Percentiles rank a stretch among this genome's conserved stretches.
phyloP scores from a whole-genome alignment of 1,140 invertebrate species.

The Halyomorpha halys region DNA sequence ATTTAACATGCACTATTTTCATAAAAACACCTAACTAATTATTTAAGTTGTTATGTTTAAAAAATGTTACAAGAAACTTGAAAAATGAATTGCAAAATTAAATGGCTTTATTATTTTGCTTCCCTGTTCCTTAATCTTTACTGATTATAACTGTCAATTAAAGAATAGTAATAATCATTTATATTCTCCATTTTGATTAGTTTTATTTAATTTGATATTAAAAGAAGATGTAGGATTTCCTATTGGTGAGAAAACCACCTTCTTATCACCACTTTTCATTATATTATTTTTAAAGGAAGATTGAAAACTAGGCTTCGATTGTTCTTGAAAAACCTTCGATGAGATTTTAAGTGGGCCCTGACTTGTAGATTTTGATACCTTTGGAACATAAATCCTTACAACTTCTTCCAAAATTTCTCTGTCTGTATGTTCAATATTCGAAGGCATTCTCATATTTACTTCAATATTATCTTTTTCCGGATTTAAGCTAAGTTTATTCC shows the following conservation, averaged over 20 bases:
- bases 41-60: neutral
- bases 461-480: neutral
- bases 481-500: neutral
- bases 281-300: too few species aligned
- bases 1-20: conserved; percentile 7
- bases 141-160: neutral
- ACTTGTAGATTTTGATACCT: neutral
- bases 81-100: neutral
- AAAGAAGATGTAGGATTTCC: neutral
- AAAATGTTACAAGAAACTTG: neutral
- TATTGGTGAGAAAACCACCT: neutral
- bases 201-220: neutral
- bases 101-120: neutral
- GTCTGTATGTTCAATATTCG: neutral
- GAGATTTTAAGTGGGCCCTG: neutral
- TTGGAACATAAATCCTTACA: neutral
- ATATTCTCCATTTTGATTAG: neutral
- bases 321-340: neutral
- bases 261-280: neutral
- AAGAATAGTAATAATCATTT: neutral
- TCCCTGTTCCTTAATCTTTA: neutral
- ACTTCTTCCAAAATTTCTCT: neutral
- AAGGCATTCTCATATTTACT: neutral
- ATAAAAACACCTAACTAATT: conserved; percentile 6
- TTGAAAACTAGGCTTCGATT: neutral